Evolutionary conservation across 2,113 vertebrate genomes (phyloP), one percentile per base, ranked within the genome.

Genomic region (Strix uralensis): DNA sequence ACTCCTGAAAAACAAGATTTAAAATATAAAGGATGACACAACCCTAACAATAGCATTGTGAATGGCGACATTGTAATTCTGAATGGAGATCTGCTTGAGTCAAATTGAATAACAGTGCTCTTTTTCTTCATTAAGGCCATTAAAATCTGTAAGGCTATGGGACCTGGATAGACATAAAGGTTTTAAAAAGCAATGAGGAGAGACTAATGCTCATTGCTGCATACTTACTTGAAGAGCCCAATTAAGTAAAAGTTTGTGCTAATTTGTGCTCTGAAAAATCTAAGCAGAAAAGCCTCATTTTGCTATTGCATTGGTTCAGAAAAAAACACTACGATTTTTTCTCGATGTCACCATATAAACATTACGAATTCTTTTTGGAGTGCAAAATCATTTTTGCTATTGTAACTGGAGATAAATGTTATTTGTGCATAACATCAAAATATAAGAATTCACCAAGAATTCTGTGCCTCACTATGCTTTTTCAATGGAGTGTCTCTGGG

Each of bases 401-500:
- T 94, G 58, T 78, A 95, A 40, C 80, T 86, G 44, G 77, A 83
- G 54, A 72, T 40, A 86, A 82, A 51, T 61, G 69, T 58, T 95
- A 30, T 91, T 96, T 95, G 81, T 83, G 51, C 52, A 69, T 66
- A 86, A 34, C 78, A 81, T 52, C 38, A 82, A 81, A 94, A 94
- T 84, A 71, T 58, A 77, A 52, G 70, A 81, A 92, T 89, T 67
- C 38, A 85, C 65, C 59, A 86, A 57, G 30, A 87, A 77, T 90
- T 32, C 44, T 55, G 22, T 81, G 77, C 91, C 75, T 97, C 92
- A 80, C 92, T 86, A 5, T 52, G 59, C 52, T 85, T 34, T 83
- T 94, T 97, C 97, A 98, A 8, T 93, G 94, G 94, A 88, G 23
- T 58, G 25, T 83, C 87, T 92, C 97, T 97, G 96, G 96, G 90